Percentiles rank a stretch among this genome's conserved stretches.
Conservation (phyloP, 2,888 invertebrate species). For the Thecocarcelia acutangulata region DNA sequence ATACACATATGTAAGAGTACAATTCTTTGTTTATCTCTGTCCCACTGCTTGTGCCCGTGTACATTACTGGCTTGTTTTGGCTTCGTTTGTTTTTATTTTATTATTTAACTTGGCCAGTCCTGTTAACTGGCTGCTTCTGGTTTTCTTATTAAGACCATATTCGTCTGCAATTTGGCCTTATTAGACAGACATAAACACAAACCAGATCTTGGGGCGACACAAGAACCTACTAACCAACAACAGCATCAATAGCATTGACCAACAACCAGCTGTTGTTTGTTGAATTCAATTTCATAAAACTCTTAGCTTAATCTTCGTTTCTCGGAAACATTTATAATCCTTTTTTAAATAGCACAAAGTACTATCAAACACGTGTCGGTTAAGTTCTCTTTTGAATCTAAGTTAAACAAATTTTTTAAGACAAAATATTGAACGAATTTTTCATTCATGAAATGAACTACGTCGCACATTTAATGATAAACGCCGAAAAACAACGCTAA, state of each 20-base stretch:
- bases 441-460: no score
- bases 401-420: no score
- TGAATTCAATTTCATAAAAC: constrained; percentile 24
- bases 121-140: constrained; percentile 56
- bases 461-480: no score
- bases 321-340: no score
- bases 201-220: constrained; percentile 18
- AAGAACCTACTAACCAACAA: constrained; percentile 58
- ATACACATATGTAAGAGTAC: no score
- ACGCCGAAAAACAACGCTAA: no score
- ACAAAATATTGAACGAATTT: no score
- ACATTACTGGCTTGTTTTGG: constrained; percentile 24
- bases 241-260: constrained; percentile 12
- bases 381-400: no score
- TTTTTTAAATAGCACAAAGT: no score
- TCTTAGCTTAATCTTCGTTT: no score
- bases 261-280: constrained; percentile 48
- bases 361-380: no score
- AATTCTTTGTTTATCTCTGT: constrained; percentile 5
- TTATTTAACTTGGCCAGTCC: constrained; percentile 28
- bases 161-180: constrained; percentile 45
- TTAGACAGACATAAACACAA: constrained; percentile 41
- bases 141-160: constrained; percentile 37
- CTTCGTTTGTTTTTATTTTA: constrained; percentile 31
- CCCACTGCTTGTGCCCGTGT: constrained; percentile 3